Evolutionary conservation across 1,140 invertebrate genomes (phyloP), one percentile per base, ranked within the genome.

Genomic region (Platyscapa corneri): DNA sequence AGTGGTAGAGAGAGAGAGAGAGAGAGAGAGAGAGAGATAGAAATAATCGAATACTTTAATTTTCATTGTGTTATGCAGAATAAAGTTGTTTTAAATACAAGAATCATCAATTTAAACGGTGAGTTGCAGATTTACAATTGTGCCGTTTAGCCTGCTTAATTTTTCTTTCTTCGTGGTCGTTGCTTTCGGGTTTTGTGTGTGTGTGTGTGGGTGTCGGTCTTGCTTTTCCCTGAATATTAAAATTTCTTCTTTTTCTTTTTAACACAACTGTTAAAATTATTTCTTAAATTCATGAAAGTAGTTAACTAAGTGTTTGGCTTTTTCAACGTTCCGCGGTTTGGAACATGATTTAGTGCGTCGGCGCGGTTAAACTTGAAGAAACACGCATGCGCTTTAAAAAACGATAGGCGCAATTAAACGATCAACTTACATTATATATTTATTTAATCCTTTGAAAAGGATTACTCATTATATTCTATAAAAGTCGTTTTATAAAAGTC

Each of bases 61-160:
- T 76, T 39, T 39, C 20, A 34, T 56, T 20, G 1, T 75, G 16
- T n/a, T 46, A 49, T 34, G 53, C 3, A 49, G 1, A 39, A 30
- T 53, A 42, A 0, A 76, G 32, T 76, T 46, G 0, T 75, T 75
- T 46, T 75, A 46, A 27, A 1, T 30, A 34, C n/a, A 42, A 39
- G 20, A 53, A 39, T 75, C 32, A 23, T 49, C 49, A 49, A 65
- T 32, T 82, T 10, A 60, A 75, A 70, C 6, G 83, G 83, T 85
- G 77, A 85, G 83, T 85, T 85, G 77, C 42, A 72, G 67, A 20
- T 74, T 76, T 72, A 72, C 37, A 53, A 30, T 84, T 84, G 83
- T 79, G 83, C 42, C 83, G 75, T 49, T 70, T 70, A 56, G n/a
- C 23, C 7, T 32, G 82, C 75, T 84, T 72, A 78, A 20, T 65